Base-by-base conservation (phyloP, 2,888 invertebrate species). In the Lycocerus yunnanus region DNA sequence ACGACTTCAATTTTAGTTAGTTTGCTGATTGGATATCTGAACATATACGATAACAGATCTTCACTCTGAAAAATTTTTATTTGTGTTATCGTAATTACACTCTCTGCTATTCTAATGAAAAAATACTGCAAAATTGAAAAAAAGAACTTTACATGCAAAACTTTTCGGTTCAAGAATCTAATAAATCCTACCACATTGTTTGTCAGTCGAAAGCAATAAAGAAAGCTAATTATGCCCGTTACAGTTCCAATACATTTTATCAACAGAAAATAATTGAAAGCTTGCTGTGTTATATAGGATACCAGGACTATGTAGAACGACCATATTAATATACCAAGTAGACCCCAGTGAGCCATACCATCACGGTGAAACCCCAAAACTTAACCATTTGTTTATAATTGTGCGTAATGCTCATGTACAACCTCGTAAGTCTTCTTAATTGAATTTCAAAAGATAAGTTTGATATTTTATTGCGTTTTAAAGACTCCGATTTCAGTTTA, bases 11-110 rank as follows among this genome's bases (percentile, higher is more conserved):
- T 65, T 8, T 79, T 71, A 9, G 74, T 78, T 27, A 84, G 71
- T 68, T 80, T 82, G 71, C 82, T 84, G 68, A 83, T 81, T 2
- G 83, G 84, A 79, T 78, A 84, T 65, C 80, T 78, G 73, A 81
- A 83, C 20, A 84, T 69, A 73, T 79, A 83, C n/a, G 81, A 80
- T 21, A 80, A 73, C 1, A 83, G 77, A n/a, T 82, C 81, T 15
- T 82, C 78, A 68, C 79, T 80, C 84, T 84, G 73, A 66, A 83
- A 82, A 18, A 18, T 18, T 1, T 24, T 24, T 9, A 2, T 24
- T 20, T 20, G 1, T 6, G 20, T 20, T 18, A 18, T 18, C 4
- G 4, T 18, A 18, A 18, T 18, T n/a, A n/a, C n/a, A n/a, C n/a
- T n/a, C n/a, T n/a, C n/a, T n/a, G n/a, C n/a, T n/a, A n/a, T n/a